Evolutionary conservation across 2,888 invertebrate genomes (phyloP).

Genomic region (Pachydiplax longipennis): DNA sequence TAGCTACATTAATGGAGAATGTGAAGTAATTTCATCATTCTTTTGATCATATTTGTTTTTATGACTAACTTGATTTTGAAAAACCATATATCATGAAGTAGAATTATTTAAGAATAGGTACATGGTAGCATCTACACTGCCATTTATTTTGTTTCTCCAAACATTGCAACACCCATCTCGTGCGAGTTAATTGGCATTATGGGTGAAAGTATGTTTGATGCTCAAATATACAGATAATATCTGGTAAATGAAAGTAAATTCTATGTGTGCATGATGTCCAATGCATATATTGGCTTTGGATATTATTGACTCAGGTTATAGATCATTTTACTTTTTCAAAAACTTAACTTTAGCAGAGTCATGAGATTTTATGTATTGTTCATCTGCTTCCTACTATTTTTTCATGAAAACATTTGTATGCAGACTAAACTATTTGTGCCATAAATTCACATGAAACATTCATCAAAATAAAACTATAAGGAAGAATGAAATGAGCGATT

Average conservation of each 20-base stretch:
- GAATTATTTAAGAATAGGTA: slow-evolving; percentile 25
- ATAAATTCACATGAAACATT: slow-evolving; percentile 37
- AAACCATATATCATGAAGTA: slow-evolving; percentile 15
- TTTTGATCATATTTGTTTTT: slow-evolving; percentile 15
- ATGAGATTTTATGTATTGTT: slow-evolving; percentile 36
- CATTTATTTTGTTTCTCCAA: slow-evolving; percentile 18
- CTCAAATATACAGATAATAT: slow-evolving; percentile 37
- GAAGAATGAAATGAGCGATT: slow-evolving; percentile 20
- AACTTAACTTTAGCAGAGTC: slow-evolving; percentile 37
- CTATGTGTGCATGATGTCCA: slow-evolving; percentile 25
- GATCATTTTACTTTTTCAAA: slow-evolving; percentile 12
- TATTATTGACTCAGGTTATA: slow-evolving; percentile 42
- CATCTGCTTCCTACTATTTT: slow-evolving; percentile 43
- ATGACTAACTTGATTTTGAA: slow-evolving; percentile 22
- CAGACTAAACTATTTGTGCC: slow-evolving; percentile 36
- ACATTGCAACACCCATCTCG: slow-evolving; percentile 5
- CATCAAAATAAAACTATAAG: slow-evolving; percentile 36
- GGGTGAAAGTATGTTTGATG: slow-evolving; percentile 29
- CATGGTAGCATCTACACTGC: slow-evolving; percentile 25
- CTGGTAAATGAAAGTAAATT: slow-evolving; percentile 8
- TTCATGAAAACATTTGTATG: slow-evolving; percentile 43
- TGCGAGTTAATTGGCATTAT: slow-evolving; percentile 26
- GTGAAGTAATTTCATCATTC: background rate
- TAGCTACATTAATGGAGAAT: background rate
- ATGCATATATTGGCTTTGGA: background rate